phyloP scores from a whole-genome alignment of 2,888 invertebrate species.

The Fissipunctia ypsillon region DNA sequence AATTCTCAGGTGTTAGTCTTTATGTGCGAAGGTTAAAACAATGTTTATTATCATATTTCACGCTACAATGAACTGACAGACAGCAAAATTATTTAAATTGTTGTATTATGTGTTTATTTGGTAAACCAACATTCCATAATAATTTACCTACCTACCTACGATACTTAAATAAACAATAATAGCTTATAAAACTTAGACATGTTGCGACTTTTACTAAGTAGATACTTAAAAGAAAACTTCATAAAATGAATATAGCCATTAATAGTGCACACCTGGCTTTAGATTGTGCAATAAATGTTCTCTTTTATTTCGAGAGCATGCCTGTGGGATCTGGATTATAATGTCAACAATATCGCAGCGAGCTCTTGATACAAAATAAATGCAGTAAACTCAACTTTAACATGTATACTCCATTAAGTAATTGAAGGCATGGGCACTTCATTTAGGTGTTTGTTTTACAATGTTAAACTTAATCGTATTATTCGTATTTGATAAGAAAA shows the following conservation, averaged over 20 bases:
- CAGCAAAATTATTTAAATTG: conserved; percentile 56
- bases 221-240: neutral
- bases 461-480: neutral
- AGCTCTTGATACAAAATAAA: conserved; percentile 34
- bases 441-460: conserved; percentile 15
- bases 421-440: conserved; percentile 17
- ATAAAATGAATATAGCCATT: neutral
- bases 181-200: conserved; percentile 5
- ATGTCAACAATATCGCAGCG: conserved; percentile 49
- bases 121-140: conserved; percentile 42
- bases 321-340: conserved; percentile 48
- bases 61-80: conserved; percentile 51
- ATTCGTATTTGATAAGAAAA: conserved; percentile 6
- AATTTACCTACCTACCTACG: neutral
- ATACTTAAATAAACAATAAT: conserved; percentile 24
- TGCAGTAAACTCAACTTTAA: conserved; percentile 28
- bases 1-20: conserved; percentile 53
- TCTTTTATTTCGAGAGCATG: conserved; percentile 36
- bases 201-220: neutral
- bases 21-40: conserved; percentile 57
- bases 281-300: conserved; percentile 31
- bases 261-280: conserved; percentile 31
- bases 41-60: conserved; percentile 61
- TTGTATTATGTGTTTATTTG: conserved; percentile 36
- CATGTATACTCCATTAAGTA: conserved; percentile 51